phyloP scores from a whole-genome alignment of 2,888 invertebrate species.

The Acanthosepion lycidas region DNA sequence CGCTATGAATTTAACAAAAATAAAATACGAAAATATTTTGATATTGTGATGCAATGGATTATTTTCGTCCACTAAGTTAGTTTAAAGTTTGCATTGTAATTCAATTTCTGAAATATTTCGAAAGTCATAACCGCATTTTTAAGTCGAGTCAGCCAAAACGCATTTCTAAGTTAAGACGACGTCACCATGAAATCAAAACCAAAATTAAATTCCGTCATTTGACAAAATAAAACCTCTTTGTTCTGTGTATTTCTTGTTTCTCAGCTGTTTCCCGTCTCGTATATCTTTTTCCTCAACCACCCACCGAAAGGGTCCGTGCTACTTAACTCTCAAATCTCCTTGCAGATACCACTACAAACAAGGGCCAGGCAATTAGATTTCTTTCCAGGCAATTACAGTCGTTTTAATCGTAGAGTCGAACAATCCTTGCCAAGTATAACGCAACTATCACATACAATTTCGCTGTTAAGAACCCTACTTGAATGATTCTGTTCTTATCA shows the following conservation, averaged over 20 bases:
- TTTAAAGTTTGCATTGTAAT: neutral
- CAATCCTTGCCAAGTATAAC: neutral
- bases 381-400: neutral
- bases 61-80: neutral
- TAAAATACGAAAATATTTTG: neutral
- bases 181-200: conserved; percentile 20
- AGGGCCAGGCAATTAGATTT: neutral
- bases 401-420: neutral
- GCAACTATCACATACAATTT: neutral
- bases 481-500: neutral
- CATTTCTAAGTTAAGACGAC: neutral
- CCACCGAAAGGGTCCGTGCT: neutral
- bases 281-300: neutral
- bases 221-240: neutral
- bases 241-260: neutral
- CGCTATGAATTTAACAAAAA: neutral
- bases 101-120: neutral
- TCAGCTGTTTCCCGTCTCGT: neutral
- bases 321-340: neutral
- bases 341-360: neutral
- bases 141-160: neutral
- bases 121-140: neutral
- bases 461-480: neutral
- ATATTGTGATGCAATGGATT: neutral
- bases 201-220: neutral